phyloP scores from a whole-genome alignment of 2,797 vertebrate species.

The Crocidura indochinensis region DNA sequence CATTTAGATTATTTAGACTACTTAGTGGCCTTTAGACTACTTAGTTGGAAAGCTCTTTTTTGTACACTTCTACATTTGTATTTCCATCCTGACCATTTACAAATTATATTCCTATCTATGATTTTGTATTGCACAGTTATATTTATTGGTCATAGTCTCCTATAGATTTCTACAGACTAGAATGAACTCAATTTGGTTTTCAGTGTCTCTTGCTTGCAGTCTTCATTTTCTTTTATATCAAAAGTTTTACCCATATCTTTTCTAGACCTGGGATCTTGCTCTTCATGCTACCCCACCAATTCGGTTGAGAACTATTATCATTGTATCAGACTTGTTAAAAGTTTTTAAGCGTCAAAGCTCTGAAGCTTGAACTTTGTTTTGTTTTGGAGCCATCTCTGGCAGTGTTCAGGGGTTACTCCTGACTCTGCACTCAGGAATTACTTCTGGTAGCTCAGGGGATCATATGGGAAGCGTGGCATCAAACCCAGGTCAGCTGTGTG shows the following conservation, averaged over 20 bases:
- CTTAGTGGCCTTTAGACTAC: too few relatives aligned
- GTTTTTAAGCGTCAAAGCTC: slow-evolving; percentile 15
- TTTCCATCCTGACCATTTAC: slow-evolving; percentile 23
- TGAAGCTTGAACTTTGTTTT: neutral
- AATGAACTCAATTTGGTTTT: neutral
- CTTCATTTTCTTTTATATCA: neutral
- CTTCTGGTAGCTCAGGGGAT: too few relatives aligned
- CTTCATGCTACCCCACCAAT: neutral
- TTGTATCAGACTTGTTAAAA: neutral
- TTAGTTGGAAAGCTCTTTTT: neutral
- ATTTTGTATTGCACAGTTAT: neutral
- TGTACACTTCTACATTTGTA: neutral
- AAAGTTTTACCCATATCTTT: neutral
- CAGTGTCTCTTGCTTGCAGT: neutral
- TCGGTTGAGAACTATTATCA: neutral
- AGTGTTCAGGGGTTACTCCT: too few relatives aligned
- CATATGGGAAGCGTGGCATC: too few relatives aligned
- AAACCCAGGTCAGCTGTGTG: too few relatives aligned
- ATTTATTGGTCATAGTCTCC: neutral
- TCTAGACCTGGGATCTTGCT: neutral
- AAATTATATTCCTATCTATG: neutral
- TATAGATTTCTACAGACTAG: neutral
- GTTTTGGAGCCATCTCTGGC: too few relatives aligned
- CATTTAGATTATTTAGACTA: neutral
- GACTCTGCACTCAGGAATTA: too few relatives aligned